Evolutionary conservation across 2,113 vertebrate genomes (phyloP), one percentile per base, ranked within the genome.

Genomic region (Gopherus evgoodei): DNA sequence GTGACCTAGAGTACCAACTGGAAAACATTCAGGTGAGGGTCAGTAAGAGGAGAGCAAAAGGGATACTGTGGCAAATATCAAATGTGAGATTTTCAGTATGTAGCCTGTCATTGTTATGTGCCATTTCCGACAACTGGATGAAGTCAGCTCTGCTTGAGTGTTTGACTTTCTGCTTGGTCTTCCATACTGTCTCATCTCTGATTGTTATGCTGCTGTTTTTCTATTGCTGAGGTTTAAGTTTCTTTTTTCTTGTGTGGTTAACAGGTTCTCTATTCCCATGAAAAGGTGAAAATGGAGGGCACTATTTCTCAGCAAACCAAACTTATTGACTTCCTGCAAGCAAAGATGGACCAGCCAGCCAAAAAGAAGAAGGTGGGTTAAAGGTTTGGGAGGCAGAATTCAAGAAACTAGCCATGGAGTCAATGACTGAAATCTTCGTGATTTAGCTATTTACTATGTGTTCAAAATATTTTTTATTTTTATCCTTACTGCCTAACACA

Each of bases 231-330:
- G 44, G 12, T 93, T 54, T 50, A 56, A 79, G 92, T 95, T 92
- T 84, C 59, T 95, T 83, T 14, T 2, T 29, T 3, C 91, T 5
- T 90, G 29, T 93, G 79, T 93, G 97, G 97, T 97, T 98, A 97
- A 95, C 98, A 99, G 99, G 99, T 99, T 97, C 99, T 99, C 93
- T 99, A 99, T 98, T 99, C 99, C 96, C 99, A 99, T 94, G 99
- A 99, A 98, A 99, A 99, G 97, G 99, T 99, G 98, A 99, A 99
- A 98, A 99, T 99, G 99, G 99, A 99, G 96, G 99, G 99, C 87
- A 99, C 99, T 93, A 99, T 99, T 98, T 99, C 99, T 88, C 99
- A 99, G 97, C 99, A 99, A 98, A 99, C 99, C 96, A 99, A 99
- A 97, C 99, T 99, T 95, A 99, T 99, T 84, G 99, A 99, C 98